Conservation (phyloP, 2,797 vertebrate genomes). For the Sylvilagus floridanus region DNA sequence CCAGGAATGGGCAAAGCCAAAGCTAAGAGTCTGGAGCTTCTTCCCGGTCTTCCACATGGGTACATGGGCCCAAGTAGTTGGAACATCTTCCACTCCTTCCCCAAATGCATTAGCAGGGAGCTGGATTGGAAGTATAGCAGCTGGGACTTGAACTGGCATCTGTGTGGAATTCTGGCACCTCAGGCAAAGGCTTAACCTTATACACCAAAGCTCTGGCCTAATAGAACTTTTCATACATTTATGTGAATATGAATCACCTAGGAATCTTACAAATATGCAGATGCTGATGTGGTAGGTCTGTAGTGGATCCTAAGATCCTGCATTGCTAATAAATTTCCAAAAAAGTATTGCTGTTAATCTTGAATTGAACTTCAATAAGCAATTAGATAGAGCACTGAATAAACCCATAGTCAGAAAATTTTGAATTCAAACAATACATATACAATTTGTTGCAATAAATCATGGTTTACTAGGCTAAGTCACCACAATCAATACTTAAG, state of each 20-base stretch:
- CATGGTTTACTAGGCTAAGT: not conserved
- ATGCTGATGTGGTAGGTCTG: not conserved
- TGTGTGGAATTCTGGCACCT: too few relatives aligned
- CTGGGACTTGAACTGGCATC: too few relatives aligned
- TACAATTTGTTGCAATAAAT: not conserved
- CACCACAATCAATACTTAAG: too few relatives aligned
- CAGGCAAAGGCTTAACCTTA: too few relatives aligned
- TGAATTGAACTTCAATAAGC: not conserved
- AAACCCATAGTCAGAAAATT: not conserved
- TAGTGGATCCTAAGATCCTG: not conserved
- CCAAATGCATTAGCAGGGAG: too few relatives aligned
- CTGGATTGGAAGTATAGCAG: too few relatives aligned
- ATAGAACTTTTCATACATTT: not conserved
- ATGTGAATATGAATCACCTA: not conserved
- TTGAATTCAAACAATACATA: not conserved
- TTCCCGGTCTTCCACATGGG: too few relatives aligned
- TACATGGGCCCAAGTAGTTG: too few relatives aligned
- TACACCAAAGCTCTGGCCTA: too few relatives aligned
- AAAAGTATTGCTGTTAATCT: not conserved
- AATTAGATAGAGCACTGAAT: not conserved
- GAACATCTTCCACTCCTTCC: too few relatives aligned
- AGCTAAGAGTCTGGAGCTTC: too few relatives aligned
- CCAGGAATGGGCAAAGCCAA: too few relatives aligned
- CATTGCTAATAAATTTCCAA: not conserved
- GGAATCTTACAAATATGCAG: not conserved